Percentiles rank a stretch among this genome's conserved stretches.
Conservation (phyloP, 2,797 vertebrate species). For the Siniperca undulata region DNA sequence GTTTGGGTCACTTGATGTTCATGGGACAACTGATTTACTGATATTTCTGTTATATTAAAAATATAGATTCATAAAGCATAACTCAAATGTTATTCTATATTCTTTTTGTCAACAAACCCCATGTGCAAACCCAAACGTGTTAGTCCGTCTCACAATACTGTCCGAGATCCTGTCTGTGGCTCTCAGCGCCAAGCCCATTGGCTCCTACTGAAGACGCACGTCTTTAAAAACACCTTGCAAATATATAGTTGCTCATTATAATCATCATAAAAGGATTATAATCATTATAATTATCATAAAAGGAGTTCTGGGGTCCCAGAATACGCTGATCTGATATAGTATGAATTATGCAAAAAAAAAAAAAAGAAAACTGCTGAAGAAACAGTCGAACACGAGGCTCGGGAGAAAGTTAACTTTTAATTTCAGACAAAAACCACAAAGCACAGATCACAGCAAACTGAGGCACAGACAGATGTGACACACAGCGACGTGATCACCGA, state of each 20-base stretch:
- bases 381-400: background rate
- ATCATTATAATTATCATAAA: no score
- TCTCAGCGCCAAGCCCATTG: background rate
- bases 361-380: background rate
- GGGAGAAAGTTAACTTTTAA: constrained; percentile 17
- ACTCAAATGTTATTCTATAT: background rate
- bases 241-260: background rate
- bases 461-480: background rate
- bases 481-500: no score
- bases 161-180: no score
- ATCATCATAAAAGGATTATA: no score
- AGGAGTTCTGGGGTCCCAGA: background rate
- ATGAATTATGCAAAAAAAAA: background rate
- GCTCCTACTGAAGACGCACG: background rate
- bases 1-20: background rate
- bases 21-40: background rate
- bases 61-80: background rate
- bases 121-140: background rate
- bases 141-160: background rate
- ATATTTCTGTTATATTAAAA: background rate
- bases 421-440: constrained; percentile 33
- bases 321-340: background rate
- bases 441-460: constrained; percentile 6
- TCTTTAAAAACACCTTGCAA: no score
- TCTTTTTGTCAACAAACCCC: background rate